phyloP scores from a whole-genome alignment of 2,888 invertebrate genomes.

The Stenodera caucasica region DNA sequence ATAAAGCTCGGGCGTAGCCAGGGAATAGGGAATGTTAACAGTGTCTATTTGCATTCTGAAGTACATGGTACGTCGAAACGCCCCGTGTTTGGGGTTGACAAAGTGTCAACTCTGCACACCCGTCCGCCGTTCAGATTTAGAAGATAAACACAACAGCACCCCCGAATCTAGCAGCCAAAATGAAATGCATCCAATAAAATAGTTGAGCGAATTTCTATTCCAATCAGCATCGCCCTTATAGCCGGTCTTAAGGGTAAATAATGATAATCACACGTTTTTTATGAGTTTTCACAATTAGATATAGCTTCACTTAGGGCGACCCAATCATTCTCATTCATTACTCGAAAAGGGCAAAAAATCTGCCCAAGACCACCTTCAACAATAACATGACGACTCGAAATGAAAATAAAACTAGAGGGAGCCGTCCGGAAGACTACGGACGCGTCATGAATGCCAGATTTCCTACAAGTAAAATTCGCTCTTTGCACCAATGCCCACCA shows the following conservation, averaged over 20 bases:
- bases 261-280: too few relatives aligned
- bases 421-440: not conserved
- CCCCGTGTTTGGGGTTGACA: constrained; percentile 48
- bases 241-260: too few relatives aligned
- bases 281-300: too few relatives aligned
- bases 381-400: too few relatives aligned
- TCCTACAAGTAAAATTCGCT: constrained; percentile 1
- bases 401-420: too few relatives aligned
- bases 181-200: constrained; percentile 5
- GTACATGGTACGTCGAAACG: constrained; percentile 43
- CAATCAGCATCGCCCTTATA: too few relatives aligned
- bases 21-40: constrained; percentile 47
- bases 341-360: too few relatives aligned
- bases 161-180: constrained; percentile 4
- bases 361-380: too few relatives aligned
- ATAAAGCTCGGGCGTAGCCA: constrained; percentile 45
- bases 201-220: not conserved
- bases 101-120: constrained; percentile 43
- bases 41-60: constrained; percentile 48
- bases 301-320: too few relatives aligned
- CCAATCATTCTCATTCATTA: too few relatives aligned
- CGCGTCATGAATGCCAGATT: not conserved
- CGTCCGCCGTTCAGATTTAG: constrained; percentile 41
- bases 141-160: constrained; percentile 40
- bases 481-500: not conserved